Evolutionary conservation across 1,140 invertebrate species (phyloP).

Genomic region (Drosophila ambigua): DNA sequence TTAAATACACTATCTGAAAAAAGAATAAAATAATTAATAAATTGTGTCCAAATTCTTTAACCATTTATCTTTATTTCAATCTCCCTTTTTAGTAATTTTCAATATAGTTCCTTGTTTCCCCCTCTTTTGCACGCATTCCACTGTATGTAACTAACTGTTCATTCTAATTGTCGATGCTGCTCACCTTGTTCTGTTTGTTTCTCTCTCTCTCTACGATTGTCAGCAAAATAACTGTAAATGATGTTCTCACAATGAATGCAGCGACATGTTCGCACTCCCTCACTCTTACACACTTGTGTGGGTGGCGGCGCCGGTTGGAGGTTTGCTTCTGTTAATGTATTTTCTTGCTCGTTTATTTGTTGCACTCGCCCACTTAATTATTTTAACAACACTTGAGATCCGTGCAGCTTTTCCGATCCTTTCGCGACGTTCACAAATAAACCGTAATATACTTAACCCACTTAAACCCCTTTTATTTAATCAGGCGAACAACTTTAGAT

Average conservation of each 20-base stretch:
- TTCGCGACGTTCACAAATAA: too few species aligned
- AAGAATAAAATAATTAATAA: too few species aligned
- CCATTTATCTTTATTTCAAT: neutral
- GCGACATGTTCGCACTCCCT: constrained; percentile 11
- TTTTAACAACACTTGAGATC: too few species aligned
- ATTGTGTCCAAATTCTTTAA: too few species aligned
- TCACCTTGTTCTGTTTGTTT: neutral
- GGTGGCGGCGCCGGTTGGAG: constrained; percentile 6
- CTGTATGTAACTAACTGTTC: constrained; percentile 22
- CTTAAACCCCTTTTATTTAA: too few species aligned
- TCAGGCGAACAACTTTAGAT: too few species aligned
- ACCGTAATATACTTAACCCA: too few species aligned
- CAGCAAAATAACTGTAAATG: constrained; percentile 68
- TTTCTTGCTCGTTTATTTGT: constrained; percentile 67
- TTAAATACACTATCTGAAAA: too few species aligned
- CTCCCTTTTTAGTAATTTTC: neutral
- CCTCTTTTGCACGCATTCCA: neutral
- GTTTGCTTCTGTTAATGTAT: constrained; percentile 66
- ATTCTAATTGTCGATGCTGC: constrained; percentile 59
- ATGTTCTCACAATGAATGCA: constrained; percentile 60
- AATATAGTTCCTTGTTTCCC: too few species aligned
- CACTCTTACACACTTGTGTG: constrained; percentile 1
- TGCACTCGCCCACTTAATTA: neutral
- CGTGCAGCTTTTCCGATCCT: too few species aligned
- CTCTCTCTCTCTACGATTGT: constrained; percentile 39